A percentile compares a stretch with the other conserved stretches of the same genome.
These are phyloP conservation scores for Emydoidea blandingii DNA, from an alignment of 2,797 vertebrate species.

Conservation along the genomic window DNA sequence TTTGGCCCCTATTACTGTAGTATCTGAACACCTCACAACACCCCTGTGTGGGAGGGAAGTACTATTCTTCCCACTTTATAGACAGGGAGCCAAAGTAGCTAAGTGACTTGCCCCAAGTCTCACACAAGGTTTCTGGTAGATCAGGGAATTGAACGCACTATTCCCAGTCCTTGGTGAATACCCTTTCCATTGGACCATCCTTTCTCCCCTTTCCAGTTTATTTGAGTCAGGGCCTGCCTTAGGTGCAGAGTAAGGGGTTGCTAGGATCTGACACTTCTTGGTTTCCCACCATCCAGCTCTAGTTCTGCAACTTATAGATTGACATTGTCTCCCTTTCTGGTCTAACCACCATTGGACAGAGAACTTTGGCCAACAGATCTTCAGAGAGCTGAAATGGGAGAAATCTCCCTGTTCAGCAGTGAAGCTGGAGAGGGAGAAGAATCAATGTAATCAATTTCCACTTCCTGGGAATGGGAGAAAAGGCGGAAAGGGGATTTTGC, in stretches of 20 bases:
- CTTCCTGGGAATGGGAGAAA: background rate
- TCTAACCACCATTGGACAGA: background rate
- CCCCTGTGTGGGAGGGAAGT: background rate
- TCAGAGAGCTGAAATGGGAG: no score
- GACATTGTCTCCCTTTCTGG: background rate
- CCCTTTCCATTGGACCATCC: background rate
- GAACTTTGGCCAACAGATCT: background rate
- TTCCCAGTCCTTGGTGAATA: background rate
- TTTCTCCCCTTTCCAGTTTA: background rate
- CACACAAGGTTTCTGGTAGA: background rate
- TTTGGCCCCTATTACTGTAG: background rate
- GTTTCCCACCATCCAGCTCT: background rate
- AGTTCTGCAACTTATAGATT: background rate
- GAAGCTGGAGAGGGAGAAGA: background rate
- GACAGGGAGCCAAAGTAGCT: background rate
- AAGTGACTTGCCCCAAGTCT: background rate
- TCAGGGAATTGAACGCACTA: background rate
- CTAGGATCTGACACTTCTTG: background rate
- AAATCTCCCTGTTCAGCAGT: no score
- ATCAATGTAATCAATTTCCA: background rate
- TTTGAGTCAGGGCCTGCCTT: no score
- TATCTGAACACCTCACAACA: background rate
- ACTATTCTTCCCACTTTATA: background rate
- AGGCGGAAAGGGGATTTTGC: background rate
- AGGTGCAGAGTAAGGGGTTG: background rate